A percentile compares a stretch with the other conserved stretches of the same genome.
phyloP scores from a whole-genome alignment of 2,113 vertebrate genomes.

The Heliornis fulica region DNA sequence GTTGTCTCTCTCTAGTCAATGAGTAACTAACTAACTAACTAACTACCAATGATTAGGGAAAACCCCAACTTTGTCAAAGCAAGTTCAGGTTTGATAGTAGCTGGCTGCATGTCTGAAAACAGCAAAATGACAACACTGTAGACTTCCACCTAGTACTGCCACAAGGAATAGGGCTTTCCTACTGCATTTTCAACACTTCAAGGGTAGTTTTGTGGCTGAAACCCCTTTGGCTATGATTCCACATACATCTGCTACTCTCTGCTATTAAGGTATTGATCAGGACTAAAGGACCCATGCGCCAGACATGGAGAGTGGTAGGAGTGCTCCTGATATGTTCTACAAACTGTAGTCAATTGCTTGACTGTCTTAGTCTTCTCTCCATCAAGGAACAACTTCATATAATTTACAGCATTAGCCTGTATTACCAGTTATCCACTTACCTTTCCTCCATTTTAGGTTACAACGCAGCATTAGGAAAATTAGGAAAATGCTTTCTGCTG shows the following conservation, averaged over 20 bases:
- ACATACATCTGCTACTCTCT: background rate
- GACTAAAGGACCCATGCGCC: background rate
- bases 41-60: background rate
- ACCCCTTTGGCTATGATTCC: background rate
- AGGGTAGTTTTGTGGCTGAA: background rate
- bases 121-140: background rate
- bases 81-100: background rate
- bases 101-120: background rate
- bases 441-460: background rate
- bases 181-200: background rate
- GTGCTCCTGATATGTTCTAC: background rate
- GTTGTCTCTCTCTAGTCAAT: background rate
- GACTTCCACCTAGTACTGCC: background rate
- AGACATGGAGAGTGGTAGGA: background rate
- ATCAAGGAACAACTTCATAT: background rate
- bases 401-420: background rate
- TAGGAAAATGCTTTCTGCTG: background rate
- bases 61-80: background rate
- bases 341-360: background rate
- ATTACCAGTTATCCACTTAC: background rate
- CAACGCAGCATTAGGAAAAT: background rate
- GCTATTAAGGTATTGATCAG: background rate
- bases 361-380: background rate
- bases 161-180: background rate
- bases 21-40: background rate